Percentiles rank a stretch among this genome's conserved stretches.
Conservation (phyloP, 2,888 invertebrate genomes). For the Epistrophe grossulariae region DNA sequence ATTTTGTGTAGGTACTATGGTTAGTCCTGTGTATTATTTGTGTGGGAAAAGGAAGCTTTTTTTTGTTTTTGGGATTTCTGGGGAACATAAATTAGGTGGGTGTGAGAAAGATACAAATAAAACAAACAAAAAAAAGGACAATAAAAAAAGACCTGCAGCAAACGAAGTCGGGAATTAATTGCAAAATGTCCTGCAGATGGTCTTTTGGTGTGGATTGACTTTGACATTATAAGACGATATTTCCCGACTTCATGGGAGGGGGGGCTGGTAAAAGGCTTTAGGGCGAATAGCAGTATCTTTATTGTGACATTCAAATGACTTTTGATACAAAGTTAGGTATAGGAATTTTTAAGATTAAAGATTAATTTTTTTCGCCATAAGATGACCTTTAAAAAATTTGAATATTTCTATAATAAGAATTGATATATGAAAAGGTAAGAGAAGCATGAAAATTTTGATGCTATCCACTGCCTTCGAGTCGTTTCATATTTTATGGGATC, state of each 20-base stretch:
- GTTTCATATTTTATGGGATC: too few relatives aligned
- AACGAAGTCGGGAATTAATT: constrained; percentile 57
- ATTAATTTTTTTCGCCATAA: too few relatives aligned
- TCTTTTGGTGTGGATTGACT: constrained; percentile 37
- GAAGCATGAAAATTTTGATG: too few relatives aligned
- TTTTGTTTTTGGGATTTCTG: background rate
- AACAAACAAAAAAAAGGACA: constrained; percentile 33
- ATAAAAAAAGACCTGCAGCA: constrained; percentile 31
- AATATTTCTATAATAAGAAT: too few relatives aligned
- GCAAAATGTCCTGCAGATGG: constrained; percentile 56
- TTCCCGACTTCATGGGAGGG: background rate
- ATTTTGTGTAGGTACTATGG: constrained; percentile 29
- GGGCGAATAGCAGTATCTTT: too few relatives aligned
- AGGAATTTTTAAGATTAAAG: too few relatives aligned
- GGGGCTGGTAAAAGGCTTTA: too few relatives aligned
- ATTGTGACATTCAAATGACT: too few relatives aligned
- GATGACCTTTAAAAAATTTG: too few relatives aligned
- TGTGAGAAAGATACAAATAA: constrained; percentile 28
- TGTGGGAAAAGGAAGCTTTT: constrained; percentile 12
- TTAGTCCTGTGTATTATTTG: background rate
- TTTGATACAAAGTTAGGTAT: too few relatives aligned
- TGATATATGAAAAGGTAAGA: too few relatives aligned
- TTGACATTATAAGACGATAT: constrained; percentile 7
- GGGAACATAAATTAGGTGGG: constrained; percentile 28
- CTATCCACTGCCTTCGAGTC: too few relatives aligned